These are phyloP conservation scores for Hoplias malabaricus DNA, from an alignment of 2,113 vertebrate genomes.

Conservation along the genomic window DNA sequence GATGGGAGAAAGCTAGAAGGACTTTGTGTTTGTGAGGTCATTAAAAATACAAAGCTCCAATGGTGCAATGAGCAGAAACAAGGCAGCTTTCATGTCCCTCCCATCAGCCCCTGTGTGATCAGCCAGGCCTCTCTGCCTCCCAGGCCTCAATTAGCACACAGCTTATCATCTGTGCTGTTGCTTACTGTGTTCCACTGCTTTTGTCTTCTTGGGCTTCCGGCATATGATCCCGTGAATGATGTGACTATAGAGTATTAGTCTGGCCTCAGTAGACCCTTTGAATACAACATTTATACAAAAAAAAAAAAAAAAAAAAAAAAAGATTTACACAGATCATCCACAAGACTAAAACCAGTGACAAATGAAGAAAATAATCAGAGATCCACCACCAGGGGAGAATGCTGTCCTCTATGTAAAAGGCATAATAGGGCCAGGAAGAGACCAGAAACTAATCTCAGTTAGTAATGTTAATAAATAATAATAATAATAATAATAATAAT, in stretches of 20 bases:
- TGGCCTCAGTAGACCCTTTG: slow-evolving; percentile 27
- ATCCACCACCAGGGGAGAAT: no score
- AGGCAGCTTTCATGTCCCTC: slow-evolving; percentile 15
- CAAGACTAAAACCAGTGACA: no score
- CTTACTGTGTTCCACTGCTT: slow-evolving; percentile 17
- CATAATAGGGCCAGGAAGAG: no score
- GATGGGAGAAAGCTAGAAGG: not conserved
- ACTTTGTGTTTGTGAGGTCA: slow-evolving; percentile 33
- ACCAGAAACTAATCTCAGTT: no score
- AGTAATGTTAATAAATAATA: no score
- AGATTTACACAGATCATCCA: no score
- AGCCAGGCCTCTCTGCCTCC: slow-evolving; percentile 11
- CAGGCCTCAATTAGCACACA: slow-evolving; percentile 24
- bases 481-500: no score
- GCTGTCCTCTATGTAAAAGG: no score
- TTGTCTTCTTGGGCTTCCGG: slow-evolving; percentile 16
- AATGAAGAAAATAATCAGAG: no score
- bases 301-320: no score
- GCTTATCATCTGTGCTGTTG: slow-evolving; percentile 15
- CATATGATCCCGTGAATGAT: slow-evolving; percentile 27
- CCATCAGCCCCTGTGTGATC: not conserved
- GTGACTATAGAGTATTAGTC: slow-evolving; percentile 8
- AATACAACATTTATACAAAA: no score
- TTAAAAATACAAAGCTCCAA: slow-evolving; percentile 39
- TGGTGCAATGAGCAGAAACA: slow-evolving; percentile 32